phyloP scores from a whole-genome alignment of 1,140 invertebrate genomes.

The Melanaphis sacchari region DNA sequence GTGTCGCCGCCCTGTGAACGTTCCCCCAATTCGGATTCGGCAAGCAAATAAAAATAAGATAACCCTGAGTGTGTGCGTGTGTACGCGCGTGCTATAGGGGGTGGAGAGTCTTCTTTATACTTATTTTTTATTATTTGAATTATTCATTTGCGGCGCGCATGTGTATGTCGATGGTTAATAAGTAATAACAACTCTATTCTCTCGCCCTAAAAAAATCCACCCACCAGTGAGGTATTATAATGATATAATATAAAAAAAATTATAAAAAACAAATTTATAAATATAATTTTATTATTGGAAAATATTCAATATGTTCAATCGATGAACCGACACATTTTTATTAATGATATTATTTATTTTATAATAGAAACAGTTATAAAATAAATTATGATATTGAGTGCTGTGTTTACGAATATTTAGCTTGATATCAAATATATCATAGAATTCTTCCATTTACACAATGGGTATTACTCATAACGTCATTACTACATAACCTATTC shows the following conservation, averaged over 20 bases:
- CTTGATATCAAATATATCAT: too few species aligned
- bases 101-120: neutral
- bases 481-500: too few species aligned
- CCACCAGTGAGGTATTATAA: neutral
- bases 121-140: conserved; percentile 9
- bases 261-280: neutral
- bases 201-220: neutral
- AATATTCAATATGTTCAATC: neutral
- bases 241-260: too few species aligned
- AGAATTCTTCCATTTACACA: too few species aligned
- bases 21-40: neutral
- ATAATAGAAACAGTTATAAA: too few species aligned
- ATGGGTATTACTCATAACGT: too few species aligned
- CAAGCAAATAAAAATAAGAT: conserved; percentile 35
- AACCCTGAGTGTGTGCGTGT: neutral
- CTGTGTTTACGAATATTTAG: too few species aligned
- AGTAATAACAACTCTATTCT: conserved; percentile 10
- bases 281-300: neutral
- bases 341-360: neutral
- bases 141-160: neutral
- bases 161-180: neutral
- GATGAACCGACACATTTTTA: neutral
- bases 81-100: neutral
- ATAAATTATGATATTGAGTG: too few species aligned
- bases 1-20: neutral